Evolutionary conservation across 2,113 vertebrate species (phyloP), one percentile per base, ranked within the genome.

Genomic region (Megaceryle torquata): DNA sequence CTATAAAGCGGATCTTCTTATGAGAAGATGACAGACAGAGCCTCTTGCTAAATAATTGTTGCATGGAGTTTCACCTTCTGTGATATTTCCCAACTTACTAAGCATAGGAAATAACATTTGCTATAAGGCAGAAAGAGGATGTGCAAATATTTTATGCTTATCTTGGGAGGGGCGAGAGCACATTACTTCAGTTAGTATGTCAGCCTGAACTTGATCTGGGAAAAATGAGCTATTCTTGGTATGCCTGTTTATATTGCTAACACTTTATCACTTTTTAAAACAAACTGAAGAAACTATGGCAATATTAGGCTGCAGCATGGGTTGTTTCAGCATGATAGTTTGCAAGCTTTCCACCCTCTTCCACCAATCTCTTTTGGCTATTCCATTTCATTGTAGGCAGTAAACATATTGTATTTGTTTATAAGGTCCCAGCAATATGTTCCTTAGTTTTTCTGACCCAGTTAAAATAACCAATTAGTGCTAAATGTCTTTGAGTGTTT

Each of bases 21-120:
- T 15, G 20, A 75, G 37, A 39, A 53, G 39, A 84, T 5, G 3
- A 71, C 31, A 87, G 60, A 37, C 16, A 46, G 5, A 88, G 10
- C 18, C 35, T 94, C 80, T 96, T 96, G 82, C 88, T 69, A 92
- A 93, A 94, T 78, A 90, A 48, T 81, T 59, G 25, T 89, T 91
- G 79, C 41, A 26, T 67, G 57, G 90, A 35, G 31, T 94, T 94
- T 91, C 76, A 46, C 77, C 67, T 68, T 77, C 43, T 64, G 53
- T 41, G 59, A 31, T 80, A 60, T 95, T 95, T 93, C 95, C 44
- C 88, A 88, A 94, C 5, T 9, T 67, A 56, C 59, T 10, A 64
- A 80, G 44, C 64, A n/a, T 86, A 67, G 87, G 95, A 96, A 96
- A 72, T 78, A 79, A 48, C 74, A n/a, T 44, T 82, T 75, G 19